Conservation (phyloP, 2,113 vertebrate genomes). For the Neofelis nebulosa region DNA sequence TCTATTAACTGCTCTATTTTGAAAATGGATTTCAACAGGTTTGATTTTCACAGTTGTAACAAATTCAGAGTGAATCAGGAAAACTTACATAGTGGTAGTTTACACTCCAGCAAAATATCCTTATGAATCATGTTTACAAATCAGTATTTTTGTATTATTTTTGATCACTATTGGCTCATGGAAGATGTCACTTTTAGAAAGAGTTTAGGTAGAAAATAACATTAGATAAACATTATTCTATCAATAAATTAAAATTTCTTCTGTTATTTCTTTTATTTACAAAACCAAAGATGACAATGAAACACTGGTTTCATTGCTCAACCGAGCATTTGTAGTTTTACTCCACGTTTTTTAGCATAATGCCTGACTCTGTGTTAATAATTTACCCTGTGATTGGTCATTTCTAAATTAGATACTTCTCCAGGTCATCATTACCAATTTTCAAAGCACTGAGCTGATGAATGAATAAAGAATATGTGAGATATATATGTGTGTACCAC, state of each 20-base stretch:
- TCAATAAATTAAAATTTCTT: constrained; percentile 33
- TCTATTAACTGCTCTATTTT: constrained; percentile 10
- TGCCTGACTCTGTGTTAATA: neutral
- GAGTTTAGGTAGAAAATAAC: constrained; percentile 14
- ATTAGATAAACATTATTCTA: constrained; percentile 2
- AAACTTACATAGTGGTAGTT: neutral
- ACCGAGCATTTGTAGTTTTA: neutral
- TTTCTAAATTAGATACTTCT: constrained; percentile 26
- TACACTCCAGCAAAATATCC: neutral
- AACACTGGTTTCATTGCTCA: too few species aligned
- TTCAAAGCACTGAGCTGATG: neutral
- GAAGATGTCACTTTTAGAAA: constrained; percentile 18
- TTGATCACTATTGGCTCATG: neutral
- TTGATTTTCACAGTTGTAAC: constrained; percentile 41
- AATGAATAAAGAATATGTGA: neutral
- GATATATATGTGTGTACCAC: too few species aligned
- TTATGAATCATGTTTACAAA: constrained; percentile 38
- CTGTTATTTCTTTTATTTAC: constrained; percentile 23
- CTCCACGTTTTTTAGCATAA: neutral
- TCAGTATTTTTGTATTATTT: constrained; percentile 27
- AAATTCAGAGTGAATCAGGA: constrained; percentile 26
- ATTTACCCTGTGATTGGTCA: neutral
- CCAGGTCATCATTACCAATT: neutral
- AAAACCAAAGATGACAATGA: constrained; percentile 33
- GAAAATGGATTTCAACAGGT: constrained; percentile 20